Evolutionary conservation across 2,113 vertebrate species (phyloP).

Genomic region (Hydrolagus affinis): DNA sequence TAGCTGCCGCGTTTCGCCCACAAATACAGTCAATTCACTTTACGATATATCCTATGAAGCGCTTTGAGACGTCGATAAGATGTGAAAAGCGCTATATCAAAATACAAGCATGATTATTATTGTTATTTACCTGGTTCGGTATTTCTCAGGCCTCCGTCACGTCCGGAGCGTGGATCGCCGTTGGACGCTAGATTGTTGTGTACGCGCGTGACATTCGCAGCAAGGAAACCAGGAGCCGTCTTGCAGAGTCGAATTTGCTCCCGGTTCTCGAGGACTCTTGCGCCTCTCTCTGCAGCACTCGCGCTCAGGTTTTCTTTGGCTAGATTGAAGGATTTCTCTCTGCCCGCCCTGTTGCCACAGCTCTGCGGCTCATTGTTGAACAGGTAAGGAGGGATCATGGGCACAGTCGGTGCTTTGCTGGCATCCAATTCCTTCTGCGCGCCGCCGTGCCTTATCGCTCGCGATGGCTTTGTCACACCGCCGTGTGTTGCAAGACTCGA

Average conservation of each 20-base stretch:
- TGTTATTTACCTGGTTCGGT: background rate
- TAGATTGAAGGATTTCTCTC: background rate
- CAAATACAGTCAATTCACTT: too few relatives aligned
- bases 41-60: too few relatives aligned
- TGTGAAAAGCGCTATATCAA: too few relatives aligned
- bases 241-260: slow-evolving; percentile 9
- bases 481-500: background rate
- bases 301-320: background rate
- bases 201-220: background rate
- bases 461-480: background rate
- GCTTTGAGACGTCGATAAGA: too few relatives aligned
- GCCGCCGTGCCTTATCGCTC: background rate
- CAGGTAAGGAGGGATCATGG: background rate
- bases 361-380: too few relatives aligned
- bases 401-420: background rate
- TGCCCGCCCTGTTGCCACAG: background rate
- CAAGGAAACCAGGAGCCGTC: slow-evolving; percentile 11
- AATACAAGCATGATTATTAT: too few relatives aligned
- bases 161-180: background rate
- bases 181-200: background rate
- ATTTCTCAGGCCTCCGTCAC: too few relatives aligned
- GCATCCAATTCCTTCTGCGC: background rate
- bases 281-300: background rate
- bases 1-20: too few relatives aligned
- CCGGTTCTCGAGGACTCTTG: background rate